Base-by-base conservation (phyloP, 2,888 invertebrate genomes). In the Suillia variegata region DNA sequence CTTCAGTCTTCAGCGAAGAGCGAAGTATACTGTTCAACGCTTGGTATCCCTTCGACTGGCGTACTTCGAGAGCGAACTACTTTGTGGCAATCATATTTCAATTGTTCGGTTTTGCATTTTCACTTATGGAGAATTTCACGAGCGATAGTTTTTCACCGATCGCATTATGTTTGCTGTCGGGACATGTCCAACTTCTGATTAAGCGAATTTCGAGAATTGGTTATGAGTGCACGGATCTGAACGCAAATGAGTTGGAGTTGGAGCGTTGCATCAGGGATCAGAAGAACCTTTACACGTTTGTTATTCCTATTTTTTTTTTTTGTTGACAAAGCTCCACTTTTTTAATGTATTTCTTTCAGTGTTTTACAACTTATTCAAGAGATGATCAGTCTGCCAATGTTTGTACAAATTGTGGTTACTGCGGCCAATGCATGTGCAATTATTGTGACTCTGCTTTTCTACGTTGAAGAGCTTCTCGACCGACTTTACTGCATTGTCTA, bases 31-130 rank as follows among this genome's bases (percentile, higher is more conserved):
- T 70, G 0, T 33, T 67, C n/a, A 63, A 67, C 1, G 31, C 58
- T 18, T 68, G 72, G 70, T 62, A 67, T 13, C 71, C 74, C 0
- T 33, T 65, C 20, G 65, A 73, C 22, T 71, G 72, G 70, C 24
- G 21, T 0, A 49, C 15, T 1, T 73, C 74, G 1, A 4, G 38
- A 24, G 1, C 10, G 0, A 53, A 48, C n/a, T 71, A 65, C 34
- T 3, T 50, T 0, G 1, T 62, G 4, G 63, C 62, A 0, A 17
- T 66, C 18, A 0, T 18, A 2, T 59, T 62, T 45, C 67, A 71
- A 51, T 1, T 62, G 1, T 1, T 65, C 0, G 18, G n/a, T 2
- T 24, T 57, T 1, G 17, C 42, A n/a, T 5, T 47, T 1, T 62
- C 62, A 22, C 21, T 70, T 1, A 0, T 62, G 1, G 62, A 68